phyloP scores from a whole-genome alignment of 92 coral and sea anemone genomes.

The Pocillopora meandrina region DNA sequence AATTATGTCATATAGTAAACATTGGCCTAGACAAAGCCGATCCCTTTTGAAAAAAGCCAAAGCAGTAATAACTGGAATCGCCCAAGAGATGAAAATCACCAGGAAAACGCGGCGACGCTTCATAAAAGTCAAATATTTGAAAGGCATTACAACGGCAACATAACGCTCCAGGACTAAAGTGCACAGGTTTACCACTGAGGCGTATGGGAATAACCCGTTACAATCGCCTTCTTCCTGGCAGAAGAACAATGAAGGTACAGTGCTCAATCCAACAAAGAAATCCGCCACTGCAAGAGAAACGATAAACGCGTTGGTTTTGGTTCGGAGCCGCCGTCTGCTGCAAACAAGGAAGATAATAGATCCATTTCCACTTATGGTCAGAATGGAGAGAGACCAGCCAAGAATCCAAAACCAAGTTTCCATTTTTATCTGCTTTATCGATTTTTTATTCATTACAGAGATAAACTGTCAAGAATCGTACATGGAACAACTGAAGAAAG shows the following conservation, averaged over 20 bases:
- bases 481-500: no score
- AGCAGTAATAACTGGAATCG: not conserved
- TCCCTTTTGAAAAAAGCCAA: no score
- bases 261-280: slow-evolving; percentile 3
- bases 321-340: slow-evolving; percentile 7
- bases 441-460: no score
- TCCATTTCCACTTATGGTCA: slow-evolving; percentile 15
- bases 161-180: slow-evolving; percentile 3
- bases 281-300: slow-evolving; percentile 26
- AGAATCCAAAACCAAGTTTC: slow-evolving; percentile 20
- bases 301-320: slow-evolving; percentile 12
- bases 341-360: slow-evolving; percentile 13
- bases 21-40: not conserved
- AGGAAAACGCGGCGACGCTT: not conserved
- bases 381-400: slow-evolving; percentile 1
- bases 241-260: not conserved
- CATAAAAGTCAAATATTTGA: not conserved
- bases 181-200: slow-evolving; percentile 10
- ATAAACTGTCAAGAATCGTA: no score
- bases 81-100: not conserved
- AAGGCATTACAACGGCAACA: slow-evolving; percentile 11
- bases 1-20: not conserved
- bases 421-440: not conserved
- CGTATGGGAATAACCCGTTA: not conserved
- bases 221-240: not conserved